Percentiles rank a stretch among this genome's conserved stretches.
Conservation (phyloP, 2,888 invertebrate genomes). For the Drosophila algonquin region DNA sequence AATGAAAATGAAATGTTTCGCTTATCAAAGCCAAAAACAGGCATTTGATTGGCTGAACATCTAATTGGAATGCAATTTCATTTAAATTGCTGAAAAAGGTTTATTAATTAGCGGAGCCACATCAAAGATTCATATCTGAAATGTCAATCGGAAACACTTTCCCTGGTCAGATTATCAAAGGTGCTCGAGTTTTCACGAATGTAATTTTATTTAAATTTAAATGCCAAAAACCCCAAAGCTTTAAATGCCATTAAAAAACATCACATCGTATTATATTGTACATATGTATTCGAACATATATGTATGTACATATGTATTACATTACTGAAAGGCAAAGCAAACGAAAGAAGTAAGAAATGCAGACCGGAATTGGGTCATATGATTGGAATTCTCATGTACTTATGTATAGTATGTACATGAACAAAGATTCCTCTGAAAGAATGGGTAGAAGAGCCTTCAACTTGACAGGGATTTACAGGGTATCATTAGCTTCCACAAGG, state of each 20-base stretch:
- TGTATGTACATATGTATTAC: no score
- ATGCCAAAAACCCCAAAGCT: constrained; percentile 1
- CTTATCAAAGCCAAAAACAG: not conserved
- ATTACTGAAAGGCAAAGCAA: constrained; percentile 27
- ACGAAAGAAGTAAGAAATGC: constrained; percentile 57
- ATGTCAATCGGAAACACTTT: constrained; percentile 21
- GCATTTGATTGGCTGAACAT: constrained; percentile 6
- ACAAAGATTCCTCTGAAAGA: not conserved
- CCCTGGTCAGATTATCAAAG: not conserved
- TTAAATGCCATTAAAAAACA: constrained; percentile 25
- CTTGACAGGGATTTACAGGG: not conserved
- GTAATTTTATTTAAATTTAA: constrained; percentile 39
- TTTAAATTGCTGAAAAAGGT: constrained; percentile 12
- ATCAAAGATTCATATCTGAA: constrained; percentile 32
- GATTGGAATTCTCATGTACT: constrained; percentile 32
- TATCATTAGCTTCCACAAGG: not conserved
- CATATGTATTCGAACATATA: not conserved
- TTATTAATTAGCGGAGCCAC: constrained; percentile 20
- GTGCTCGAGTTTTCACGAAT: constrained; percentile 3
- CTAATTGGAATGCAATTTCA: constrained; percentile 25
- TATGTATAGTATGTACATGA: not conserved
- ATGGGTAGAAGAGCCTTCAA: not conserved
- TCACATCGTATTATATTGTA: not conserved
- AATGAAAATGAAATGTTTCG: constrained; percentile 8
- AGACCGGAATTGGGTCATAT: constrained; percentile 68